Base-by-base conservation (phyloP, 1,140 invertebrate genomes). In the Zaprionus gabonicus region DNA sequence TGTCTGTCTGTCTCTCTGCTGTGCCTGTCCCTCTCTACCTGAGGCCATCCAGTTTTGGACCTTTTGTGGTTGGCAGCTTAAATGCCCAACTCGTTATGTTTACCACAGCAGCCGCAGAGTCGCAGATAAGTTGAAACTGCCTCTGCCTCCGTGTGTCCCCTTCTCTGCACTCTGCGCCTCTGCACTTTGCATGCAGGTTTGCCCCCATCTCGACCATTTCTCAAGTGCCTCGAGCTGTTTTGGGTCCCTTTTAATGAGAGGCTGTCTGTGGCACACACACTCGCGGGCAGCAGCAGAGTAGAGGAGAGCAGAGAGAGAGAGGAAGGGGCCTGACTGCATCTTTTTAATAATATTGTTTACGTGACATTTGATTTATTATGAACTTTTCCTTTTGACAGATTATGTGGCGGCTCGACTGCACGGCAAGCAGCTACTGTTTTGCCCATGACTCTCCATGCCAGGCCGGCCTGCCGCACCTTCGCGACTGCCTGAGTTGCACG, bases 361-460 rank as follows among this genome's bases (percentile, higher is more conserved):
- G 87, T 91, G 87, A 91, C 87, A 91, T 85, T 91, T 91, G 87
- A 91, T 91, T 91, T 91, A 91, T 91, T 91, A 83, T 91, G 87
- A 85, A 85, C 82, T 85, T 83, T 86, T 91, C 74, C 83, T 91
- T 91, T 91, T 91, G 86, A 91, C 87, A 91, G 86, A 91, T 91
- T 91, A 91, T 85, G 87, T 91, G 80, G 82, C 82, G 80, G 82
- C 71, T 71, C 70, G 80, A 76, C 76, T 81, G 71, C 78, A 68
- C 63, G 65, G 76, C 79, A 85, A 67, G 31, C 72, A 81, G 82
- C 82, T 85, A 85, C 82, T 86, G 82, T 85, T 86, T 82, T 65
- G 28, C 55, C 25, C 25, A 17, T 46, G 55, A 41, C 25, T 36
- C 41, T 34, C 17, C n/a, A n/a, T 41, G 41, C n/a, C 34, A 36